These are phyloP conservation scores for Chloroclystis v-ata DNA, from an alignment of 2,888 invertebrate genomes.

Conservation along the genomic window DNA sequence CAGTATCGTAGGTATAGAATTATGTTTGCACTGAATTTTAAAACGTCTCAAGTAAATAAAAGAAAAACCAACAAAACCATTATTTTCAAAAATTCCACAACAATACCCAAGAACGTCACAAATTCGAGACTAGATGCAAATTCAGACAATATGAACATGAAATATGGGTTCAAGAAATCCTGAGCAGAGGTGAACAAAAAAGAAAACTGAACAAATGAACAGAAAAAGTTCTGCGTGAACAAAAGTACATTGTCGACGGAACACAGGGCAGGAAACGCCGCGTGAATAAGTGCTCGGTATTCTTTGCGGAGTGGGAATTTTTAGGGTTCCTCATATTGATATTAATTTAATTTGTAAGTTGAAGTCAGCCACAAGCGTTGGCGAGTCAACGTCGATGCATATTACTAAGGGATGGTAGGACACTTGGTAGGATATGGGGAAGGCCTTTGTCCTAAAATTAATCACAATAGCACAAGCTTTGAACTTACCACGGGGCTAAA, in stretches of 20 bases:
- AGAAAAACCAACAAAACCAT: conserved; percentile 13
- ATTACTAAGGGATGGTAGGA: no score
- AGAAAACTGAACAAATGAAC: conserved; percentile 65
- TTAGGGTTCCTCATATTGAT: background rate
- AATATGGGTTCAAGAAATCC: conserved; percentile 77
- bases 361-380: no score
- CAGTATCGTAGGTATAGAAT: no score
- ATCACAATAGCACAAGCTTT: no score
- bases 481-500: no score
- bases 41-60: conserved; percentile 11
- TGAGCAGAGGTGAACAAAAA: conserved; percentile 54
- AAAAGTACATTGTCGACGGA: conserved; percentile 56
- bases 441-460: no score
- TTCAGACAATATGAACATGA: conserved; percentile 74
- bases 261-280: conserved; percentile 68
- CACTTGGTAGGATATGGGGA: no score
- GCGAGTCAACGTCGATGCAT: no score
- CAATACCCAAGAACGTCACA: conserved; percentile 33
- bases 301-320: conserved; percentile 49
- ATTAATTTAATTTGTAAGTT: no score
- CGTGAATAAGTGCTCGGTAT: conserved; percentile 62
- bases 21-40: background rate
- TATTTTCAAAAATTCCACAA: conserved; percentile 32
- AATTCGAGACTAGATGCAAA: conserved; percentile 48
- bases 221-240: conserved; percentile 54